A percentile compares a stretch with the other conserved stretches of the same genome.
phyloP scores from a whole-genome alignment of 2,797 vertebrate genomes.

The Characodon lateralis region DNA sequence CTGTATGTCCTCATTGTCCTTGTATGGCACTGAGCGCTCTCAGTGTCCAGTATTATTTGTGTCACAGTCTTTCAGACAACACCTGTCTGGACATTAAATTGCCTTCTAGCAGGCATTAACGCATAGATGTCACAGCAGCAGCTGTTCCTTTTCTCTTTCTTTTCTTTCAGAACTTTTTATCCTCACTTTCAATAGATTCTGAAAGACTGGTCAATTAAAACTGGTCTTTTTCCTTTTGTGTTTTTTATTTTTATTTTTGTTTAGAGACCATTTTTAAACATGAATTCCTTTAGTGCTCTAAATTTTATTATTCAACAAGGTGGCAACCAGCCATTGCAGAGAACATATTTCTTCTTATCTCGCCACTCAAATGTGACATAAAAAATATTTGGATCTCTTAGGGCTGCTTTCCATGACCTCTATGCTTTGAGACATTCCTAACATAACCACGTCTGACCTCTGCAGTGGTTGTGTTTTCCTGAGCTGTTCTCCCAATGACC shows the following conservation, averaged over 20 bases:
- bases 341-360: constrained; percentile 60
- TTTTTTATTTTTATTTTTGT: constrained; percentile 70
- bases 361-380: constrained; percentile 47
- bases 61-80: constrained; percentile 81
- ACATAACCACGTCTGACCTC: constrained; percentile 89
- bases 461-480: constrained; percentile 84
- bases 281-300: constrained; percentile 68
- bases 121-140: constrained; percentile 81
- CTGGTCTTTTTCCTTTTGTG: constrained; percentile 43
- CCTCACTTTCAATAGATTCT: constrained; percentile 70
- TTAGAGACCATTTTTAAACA: constrained; percentile 32
- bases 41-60: constrained; percentile 87
- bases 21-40: constrained; percentile 81
- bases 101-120: constrained; percentile 80
- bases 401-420: constrained; percentile 88
- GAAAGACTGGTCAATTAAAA: constrained; percentile 61
- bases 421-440: constrained; percentile 87
- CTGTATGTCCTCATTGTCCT: constrained; percentile 40
- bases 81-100: constrained; percentile 81
- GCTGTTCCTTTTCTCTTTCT: constrained; percentile 70
- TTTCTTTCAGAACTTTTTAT: constrained; percentile 36
- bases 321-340: constrained; percentile 74
- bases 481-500: constrained; percentile 85
- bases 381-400: constrained; percentile 85
- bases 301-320: constrained; percentile 75